Evolutionary conservation across 2,888 invertebrate species (phyloP), one percentile per base, ranked within the genome.

Genomic region (Phortica okadai): DNA sequence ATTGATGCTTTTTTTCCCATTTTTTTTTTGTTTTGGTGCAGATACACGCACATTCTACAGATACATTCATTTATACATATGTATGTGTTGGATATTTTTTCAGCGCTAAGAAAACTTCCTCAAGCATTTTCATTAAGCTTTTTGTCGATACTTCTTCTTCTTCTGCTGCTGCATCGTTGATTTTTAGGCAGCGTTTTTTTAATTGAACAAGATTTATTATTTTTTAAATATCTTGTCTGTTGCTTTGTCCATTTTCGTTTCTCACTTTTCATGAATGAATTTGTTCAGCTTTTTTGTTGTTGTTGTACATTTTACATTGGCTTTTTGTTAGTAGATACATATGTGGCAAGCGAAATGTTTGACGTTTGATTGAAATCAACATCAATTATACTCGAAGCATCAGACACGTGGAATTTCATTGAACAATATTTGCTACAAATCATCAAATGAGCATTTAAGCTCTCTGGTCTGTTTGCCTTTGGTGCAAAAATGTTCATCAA

Each of bases 1-100:
- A 88, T 83, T 88, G 86, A 89, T 89, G 83, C 54, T 33, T 54
- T 69, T 16, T 69, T 45, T 45, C 10, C 21, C 1, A 0, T 21
- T 33, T 33, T 33, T 33, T 33, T 33, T 33, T 33, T 5, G 33
- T 2, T 33, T 45, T 16, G 69, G 6, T 41, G 54, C 54, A 72
- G 62, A 62, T 62, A 62, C 62, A 21, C 21, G n/a, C 62, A 62
- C 21, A 54, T 16, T 70, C 50, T 54, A 33, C 70, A 69, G 16
- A 11, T 14, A 10, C 41, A 66, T 66, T n/a, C 54, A 54, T 66
- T n/a, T 33, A 54, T 70, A 21, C 14, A 11, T 44, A 45, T n/a
- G 8, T 67, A 16, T 50, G 70, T 21, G 54, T 50, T 50, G 25
- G 7, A 4, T 33, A n/a, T 33, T 70, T 54, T 72, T 5, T 42